These are phyloP conservation scores for Ceriagrion tenellum DNA, from an alignment of 2,888 invertebrate genomes.

Conservation along the genomic window DNA sequence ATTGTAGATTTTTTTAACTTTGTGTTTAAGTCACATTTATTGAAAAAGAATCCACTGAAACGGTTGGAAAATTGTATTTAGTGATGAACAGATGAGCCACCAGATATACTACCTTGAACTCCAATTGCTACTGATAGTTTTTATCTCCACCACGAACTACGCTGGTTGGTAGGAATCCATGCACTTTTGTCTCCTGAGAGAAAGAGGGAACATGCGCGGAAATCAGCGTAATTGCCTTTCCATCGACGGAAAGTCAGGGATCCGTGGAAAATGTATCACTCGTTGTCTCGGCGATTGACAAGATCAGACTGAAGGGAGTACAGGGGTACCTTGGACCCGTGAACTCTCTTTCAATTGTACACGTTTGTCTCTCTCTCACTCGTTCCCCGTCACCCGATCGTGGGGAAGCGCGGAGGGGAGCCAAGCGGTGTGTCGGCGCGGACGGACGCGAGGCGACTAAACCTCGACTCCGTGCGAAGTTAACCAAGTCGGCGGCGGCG, in stretches of 20 bases:
- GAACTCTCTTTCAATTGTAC: neutral
- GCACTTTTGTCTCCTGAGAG: neutral
- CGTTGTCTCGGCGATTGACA: neutral
- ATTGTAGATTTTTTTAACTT: neutral
- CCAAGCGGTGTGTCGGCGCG: neutral
- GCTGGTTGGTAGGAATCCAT: neutral
- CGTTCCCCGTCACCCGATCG: neutral
- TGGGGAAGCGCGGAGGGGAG: neutral
- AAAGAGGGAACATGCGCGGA: neutral
- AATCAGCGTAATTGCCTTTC: neutral
- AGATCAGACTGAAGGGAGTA: neutral
- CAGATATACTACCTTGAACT: neutral
- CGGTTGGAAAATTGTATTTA: neutral
- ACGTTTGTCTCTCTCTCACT: neutral
- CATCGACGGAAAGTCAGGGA: neutral
- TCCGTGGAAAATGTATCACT: neutral
- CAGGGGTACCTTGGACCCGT: neutral
- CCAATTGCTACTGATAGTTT: neutral
- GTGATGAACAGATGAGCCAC: neutral
- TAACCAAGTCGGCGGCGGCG: slow-evolving; percentile 50
- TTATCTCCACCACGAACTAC: neutral
- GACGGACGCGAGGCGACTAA: slow-evolving; percentile 56
- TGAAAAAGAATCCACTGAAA: neutral
- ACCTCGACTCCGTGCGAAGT: slow-evolving; percentile 30
- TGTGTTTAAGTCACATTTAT: neutral